Evolutionary conservation across 2,888 invertebrate species (phyloP).

Genomic region (Acleris literana): DNA sequence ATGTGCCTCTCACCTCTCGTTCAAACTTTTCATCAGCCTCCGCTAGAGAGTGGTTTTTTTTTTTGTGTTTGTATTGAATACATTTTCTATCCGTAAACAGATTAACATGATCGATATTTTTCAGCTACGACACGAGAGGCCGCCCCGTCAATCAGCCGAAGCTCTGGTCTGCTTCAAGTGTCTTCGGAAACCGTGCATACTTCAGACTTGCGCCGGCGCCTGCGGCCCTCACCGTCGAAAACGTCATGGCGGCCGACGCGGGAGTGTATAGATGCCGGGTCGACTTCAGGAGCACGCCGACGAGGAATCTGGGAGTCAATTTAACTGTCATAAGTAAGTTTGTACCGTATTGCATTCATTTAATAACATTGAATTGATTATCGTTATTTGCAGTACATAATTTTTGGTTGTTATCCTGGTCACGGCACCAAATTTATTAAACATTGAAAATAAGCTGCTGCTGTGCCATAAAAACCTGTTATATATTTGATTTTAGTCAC

Average conservation of each 20-base stretch:
- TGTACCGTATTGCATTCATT: no score
- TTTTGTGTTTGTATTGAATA: neutral
- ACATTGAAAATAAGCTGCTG: no score
- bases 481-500: no score
- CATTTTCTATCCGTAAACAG: neutral
- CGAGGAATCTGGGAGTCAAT: constrained; percentile 94
- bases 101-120: constrained; percentile 1
- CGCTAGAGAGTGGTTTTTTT: no score
- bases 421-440: neutral
- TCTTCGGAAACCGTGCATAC: constrained; percentile 90
- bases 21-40: no score
- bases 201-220: constrained; percentile 90
- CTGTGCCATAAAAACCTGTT: no score
- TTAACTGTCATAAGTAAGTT: constrained; percentile 94
- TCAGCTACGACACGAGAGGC: constrained; percentile 90
- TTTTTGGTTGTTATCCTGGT: no score
- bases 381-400: no score
- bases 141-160: constrained; percentile 89
- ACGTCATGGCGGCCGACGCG: constrained; percentile 89
- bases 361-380: no score
- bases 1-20: no score
- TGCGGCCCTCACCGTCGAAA: constrained; percentile 90
- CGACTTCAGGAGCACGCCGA: constrained; percentile 95
- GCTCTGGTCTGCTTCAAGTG: constrained; percentile 91
- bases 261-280: constrained; percentile 95